These are phyloP conservation scores for Eueremaeus valkanovi DNA, from an alignment of 2,888 invertebrate species.

Conservation along the genomic window DNA sequence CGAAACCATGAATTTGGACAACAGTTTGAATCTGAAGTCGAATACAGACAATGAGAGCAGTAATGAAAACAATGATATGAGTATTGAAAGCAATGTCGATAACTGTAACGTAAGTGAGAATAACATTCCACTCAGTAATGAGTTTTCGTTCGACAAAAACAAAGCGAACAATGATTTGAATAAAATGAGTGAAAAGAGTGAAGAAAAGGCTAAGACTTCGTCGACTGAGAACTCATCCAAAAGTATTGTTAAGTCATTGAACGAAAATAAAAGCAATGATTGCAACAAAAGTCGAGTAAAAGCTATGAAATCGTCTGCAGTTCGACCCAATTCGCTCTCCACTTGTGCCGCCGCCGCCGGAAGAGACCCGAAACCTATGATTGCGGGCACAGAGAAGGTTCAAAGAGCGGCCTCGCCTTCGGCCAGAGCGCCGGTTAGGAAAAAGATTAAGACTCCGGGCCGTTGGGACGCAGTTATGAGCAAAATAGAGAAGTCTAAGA, in stretches of 20 bases:
- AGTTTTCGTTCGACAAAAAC: background rate
- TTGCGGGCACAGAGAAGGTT: background rate
- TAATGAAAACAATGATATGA: slow-evolving; percentile 7
- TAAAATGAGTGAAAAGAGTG: background rate
- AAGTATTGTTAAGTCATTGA: background rate
- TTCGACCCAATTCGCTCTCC: slow-evolving; percentile 10
- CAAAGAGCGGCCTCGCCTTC: slow-evolving; percentile 20
- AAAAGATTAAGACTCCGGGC: slow-evolving; percentile 2
- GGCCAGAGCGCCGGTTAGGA: background rate
- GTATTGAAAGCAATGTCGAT: slow-evolving; percentile 1
- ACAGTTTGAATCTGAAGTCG: background rate
- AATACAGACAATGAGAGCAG: background rate
- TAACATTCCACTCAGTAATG: background rate
- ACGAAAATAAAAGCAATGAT: background rate
- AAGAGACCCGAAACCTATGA: background rate
- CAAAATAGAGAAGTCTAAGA: slow-evolving; percentile 28
- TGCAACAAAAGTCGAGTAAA: background rate
- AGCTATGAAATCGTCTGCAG: slow-evolving; percentile 4
- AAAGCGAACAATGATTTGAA: background rate
- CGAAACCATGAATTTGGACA: background rate
- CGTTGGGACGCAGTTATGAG: slow-evolving; percentile 31
- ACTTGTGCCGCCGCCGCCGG: background rate
- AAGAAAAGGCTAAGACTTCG: background rate
- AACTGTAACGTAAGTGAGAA: slow-evolving; percentile 8
- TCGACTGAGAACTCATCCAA: background rate